A percentile compares a stretch with the other conserved stretches of the same genome.
phyloP scores from a whole-genome alignment of 2,113 vertebrate genomes.

The Menura novaehollandiae region DNA sequence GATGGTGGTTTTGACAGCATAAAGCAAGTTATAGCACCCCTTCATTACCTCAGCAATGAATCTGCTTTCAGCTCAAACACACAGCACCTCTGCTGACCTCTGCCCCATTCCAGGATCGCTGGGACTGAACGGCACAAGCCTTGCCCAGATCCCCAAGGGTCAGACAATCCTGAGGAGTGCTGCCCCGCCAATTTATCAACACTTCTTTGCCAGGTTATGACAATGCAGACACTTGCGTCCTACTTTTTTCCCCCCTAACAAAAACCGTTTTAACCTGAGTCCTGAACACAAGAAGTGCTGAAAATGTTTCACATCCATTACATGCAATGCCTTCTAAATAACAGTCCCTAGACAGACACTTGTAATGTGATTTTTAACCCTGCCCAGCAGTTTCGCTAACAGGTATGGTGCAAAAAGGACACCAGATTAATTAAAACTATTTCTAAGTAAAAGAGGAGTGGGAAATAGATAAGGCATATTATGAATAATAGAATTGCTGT shows the following conservation, averaged over 20 bases:
- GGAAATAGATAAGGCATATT: neutral
- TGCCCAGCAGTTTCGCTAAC: neutral
- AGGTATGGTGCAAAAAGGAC: neutral
- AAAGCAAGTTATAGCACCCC: neutral
- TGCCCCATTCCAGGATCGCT: neutral
- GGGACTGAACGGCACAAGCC: neutral
- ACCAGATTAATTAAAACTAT: neutral
- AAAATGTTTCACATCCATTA: neutral
- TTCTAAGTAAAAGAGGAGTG: neutral
- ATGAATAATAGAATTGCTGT: neutral
- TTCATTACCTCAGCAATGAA: neutral
- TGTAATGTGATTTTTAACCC: neutral
- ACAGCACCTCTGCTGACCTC: neutral
- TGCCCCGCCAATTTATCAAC: neutral
- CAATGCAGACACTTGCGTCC: neutral
- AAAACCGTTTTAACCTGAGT: neutral
- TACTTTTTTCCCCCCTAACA: neutral
- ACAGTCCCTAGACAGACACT: neutral
- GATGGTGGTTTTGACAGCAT: neutral
- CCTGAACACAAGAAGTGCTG: neutral
- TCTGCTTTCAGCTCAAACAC: neutral
- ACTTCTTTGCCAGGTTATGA: neutral
- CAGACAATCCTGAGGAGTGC: neutral
- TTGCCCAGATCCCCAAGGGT: neutral
- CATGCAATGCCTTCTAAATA: neutral